Evolutionary conservation across 2,888 invertebrate genomes (phyloP).

Genomic region (Drosophila birchii): DNA sequence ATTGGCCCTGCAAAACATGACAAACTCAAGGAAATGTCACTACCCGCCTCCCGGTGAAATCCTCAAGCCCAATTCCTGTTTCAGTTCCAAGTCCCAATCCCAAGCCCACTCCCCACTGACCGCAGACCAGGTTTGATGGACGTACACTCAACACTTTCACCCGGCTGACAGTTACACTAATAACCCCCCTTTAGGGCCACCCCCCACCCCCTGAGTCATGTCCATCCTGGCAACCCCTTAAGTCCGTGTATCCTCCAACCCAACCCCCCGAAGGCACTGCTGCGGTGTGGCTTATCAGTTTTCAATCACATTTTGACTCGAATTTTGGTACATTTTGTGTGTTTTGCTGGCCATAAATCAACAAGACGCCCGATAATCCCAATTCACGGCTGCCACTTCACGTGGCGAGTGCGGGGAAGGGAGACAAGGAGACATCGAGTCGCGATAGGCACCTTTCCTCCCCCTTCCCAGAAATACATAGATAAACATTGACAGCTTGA

Average conservation of each 20-base stretch:
- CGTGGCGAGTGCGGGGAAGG: conserved; percentile 20
- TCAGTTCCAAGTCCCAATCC: background rate
- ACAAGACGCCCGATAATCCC: conserved; percentile 71
- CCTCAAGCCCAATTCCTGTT: background rate
- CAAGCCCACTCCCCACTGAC: conserved; percentile 7
- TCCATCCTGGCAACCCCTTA: conserved; percentile 7
- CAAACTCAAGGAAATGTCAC: conserved; percentile 10
- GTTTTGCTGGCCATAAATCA: conserved; percentile 67
- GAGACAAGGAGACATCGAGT: conserved; percentile 11
- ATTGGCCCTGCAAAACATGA: conserved; percentile 33
- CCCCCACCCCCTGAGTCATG: too few species aligned
- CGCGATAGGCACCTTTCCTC: conserved; percentile 55
- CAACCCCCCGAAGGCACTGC: conserved; percentile 16
- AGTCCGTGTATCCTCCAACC: background rate
- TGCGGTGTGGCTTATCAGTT: conserved; percentile 70
- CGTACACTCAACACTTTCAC: conserved; percentile 77
- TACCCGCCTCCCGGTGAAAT: background rate
- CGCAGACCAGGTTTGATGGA: conserved; percentile 72
- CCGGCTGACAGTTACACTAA: conserved; percentile 77
- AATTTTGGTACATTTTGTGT: conserved; percentile 67
- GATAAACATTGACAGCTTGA: conserved; percentile 80
- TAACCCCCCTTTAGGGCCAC: conserved; percentile 45
- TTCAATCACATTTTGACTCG: conserved; percentile 76
- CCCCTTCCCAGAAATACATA: conserved; percentile 60
- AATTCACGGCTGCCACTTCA: conserved; percentile 47